Conservation (phyloP, 2,888 invertebrate genomes). For the Altica lythri region DNA sequence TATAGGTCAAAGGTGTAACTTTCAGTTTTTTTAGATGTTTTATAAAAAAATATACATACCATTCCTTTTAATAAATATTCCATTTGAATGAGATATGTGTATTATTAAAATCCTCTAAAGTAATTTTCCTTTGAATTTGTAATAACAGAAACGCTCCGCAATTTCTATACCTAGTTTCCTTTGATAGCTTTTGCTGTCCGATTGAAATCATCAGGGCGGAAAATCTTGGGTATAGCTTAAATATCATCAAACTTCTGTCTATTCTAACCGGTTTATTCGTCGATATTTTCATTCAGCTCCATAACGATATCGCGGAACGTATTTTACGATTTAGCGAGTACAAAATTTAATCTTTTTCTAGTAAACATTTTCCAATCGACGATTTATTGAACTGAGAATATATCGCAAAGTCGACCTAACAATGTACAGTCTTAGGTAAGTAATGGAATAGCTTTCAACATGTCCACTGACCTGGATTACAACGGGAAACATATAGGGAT, state of each 20-base stretch:
- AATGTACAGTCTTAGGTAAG: too few relatives aligned
- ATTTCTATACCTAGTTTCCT: constrained; percentile 7
- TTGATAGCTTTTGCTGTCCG: background rate
- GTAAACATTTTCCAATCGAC: constrained; percentile 14
- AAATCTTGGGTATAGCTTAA: constrained; percentile 3
- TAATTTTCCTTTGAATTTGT: background rate
- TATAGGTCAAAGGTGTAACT: too few relatives aligned
- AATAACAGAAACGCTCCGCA: background rate
- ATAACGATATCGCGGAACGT: constrained; percentile 8
- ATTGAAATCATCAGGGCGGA: background rate
- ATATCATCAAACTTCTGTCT: constrained; percentile 14
- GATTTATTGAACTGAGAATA: constrained; percentile 14
- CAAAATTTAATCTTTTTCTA: constrained; percentile 7
- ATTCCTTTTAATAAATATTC: too few relatives aligned
- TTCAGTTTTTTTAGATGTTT: too few relatives aligned
- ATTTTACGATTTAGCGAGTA: constrained; percentile 13
- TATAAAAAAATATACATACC: too few relatives aligned
- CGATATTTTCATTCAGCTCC: constrained; percentile 4
- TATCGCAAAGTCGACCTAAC: constrained; percentile 1
- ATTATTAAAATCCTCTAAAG: too few relatives aligned
- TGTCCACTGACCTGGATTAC: too few relatives aligned
- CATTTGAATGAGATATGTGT: too few relatives aligned
- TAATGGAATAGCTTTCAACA: too few relatives aligned
- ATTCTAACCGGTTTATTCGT: constrained; percentile 7
- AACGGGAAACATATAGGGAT: too few relatives aligned